These are phyloP conservation scores for Camponotus pennsylvanicus DNA, from an alignment of 1,140 invertebrate species.

Conservation along the genomic window DNA sequence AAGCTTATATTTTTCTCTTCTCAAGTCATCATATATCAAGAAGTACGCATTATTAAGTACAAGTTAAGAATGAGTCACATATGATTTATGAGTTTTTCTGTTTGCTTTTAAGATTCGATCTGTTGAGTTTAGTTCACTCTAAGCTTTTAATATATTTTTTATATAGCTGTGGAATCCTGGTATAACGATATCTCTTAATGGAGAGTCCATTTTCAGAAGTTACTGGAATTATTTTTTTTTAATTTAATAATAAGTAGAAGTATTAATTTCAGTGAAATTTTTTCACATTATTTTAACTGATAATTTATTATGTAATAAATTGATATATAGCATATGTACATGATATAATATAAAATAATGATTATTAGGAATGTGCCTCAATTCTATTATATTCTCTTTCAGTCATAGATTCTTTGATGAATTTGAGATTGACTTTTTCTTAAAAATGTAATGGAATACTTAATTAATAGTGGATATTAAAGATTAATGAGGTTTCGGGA, in stretches of 20 bases:
- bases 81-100: not conserved
- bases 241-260: not conserved
- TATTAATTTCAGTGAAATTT: not conserved
- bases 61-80: not conserved
- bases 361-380: not conserved
- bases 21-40: conserved; percentile 23
- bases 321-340: not conserved
- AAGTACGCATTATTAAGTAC: not conserved
- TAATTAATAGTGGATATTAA: conserved; percentile 46
- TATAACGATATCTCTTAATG: not conserved
- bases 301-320: conserved; percentile 14
- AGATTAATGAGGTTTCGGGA: conserved; percentile 45
- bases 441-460: conserved; percentile 46
- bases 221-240: not conserved
- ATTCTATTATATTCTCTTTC: not conserved
- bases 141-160: conserved; percentile 31
- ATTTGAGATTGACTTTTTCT: conserved; percentile 48
- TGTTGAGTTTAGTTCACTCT: not conserved
- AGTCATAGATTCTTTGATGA: conserved; percentile 32
- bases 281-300: not conserved
- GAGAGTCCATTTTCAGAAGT: not conserved
- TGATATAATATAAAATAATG: conserved; percentile 5
- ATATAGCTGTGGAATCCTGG: not conserved
- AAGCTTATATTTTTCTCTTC: not conserved
- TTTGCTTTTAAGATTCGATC: conserved; percentile 34